Evolutionary conservation across 1,140 invertebrate species (phyloP).

Genomic region (Hydropsyche tenuis): DNA sequence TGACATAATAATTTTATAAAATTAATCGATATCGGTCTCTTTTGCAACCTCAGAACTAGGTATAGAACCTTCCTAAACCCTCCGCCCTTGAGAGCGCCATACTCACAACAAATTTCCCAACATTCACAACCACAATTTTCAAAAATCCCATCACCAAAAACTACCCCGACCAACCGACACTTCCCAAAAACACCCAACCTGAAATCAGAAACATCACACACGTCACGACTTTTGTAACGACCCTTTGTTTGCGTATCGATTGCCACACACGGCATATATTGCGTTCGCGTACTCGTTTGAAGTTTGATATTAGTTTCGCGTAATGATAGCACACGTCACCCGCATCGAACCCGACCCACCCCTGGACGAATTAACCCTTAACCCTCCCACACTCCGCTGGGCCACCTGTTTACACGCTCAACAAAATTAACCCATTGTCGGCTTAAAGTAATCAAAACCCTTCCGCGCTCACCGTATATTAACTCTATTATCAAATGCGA

Average conservation of each 20-base stretch:
- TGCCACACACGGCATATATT: not conserved
- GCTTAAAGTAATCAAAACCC: conserved; percentile 40
- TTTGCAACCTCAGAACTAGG: too few relatives aligned
- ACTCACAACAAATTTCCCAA: too few relatives aligned
- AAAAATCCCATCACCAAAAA: too few relatives aligned
- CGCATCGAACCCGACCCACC: not conserved
- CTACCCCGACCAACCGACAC: too few relatives aligned
- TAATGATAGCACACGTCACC: conserved; percentile 26
- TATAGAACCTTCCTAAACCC: too few relatives aligned
- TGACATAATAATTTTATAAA: too few relatives aligned
- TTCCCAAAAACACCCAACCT: too few relatives aligned
- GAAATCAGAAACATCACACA: too few relatives aligned
- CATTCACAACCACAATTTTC: too few relatives aligned
- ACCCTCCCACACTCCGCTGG: not conserved
- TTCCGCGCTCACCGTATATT: conserved; percentile 25
- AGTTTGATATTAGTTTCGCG: conserved; percentile 38
- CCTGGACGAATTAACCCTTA: not conserved
- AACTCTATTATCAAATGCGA: conserved; percentile 19
- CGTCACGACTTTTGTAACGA: not conserved
- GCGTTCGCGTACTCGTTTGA: not conserved
- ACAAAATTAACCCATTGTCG: conserved; percentile 41
- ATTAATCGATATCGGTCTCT: too few relatives aligned
- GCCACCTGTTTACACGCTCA: conserved; percentile 39
- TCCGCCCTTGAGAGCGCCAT: too few relatives aligned
- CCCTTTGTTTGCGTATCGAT: conserved; percentile 19